Evolutionary conservation across 2,888 invertebrate genomes (phyloP).

Genomic region (Thecophora atra): DNA sequence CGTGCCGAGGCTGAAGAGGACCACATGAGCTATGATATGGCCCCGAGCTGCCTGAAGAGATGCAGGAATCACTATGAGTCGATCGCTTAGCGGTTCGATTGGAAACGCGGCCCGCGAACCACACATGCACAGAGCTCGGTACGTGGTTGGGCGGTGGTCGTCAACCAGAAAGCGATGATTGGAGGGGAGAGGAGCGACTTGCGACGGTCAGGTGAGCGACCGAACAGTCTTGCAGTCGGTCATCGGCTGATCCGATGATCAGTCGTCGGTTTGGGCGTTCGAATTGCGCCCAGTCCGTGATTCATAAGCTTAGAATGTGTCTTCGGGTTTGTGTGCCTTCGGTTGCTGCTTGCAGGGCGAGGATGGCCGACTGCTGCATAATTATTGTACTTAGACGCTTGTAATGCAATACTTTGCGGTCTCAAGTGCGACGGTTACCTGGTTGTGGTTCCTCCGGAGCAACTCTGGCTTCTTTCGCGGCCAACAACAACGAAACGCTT

Average conservation of each 20-base stretch:
- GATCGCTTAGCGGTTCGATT: conserved; percentile 31
- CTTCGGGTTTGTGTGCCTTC: not conserved
- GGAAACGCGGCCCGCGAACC: not conserved
- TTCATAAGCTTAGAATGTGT: conserved; percentile 27
- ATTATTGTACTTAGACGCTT: conserved; percentile 32
- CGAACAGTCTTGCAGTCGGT: no score
- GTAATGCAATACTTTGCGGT: conserved; percentile 29
- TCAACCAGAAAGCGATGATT: not conserved
- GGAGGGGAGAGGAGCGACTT: not conserved
- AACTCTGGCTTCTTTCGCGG: not conserved
- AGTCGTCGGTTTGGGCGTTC: not conserved
- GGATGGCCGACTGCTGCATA: conserved; percentile 32
- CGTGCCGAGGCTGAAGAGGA: not conserved
- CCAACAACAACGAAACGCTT: not conserved
- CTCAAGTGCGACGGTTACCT: conserved; percentile 22
- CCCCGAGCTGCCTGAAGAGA: conserved; percentile 20
- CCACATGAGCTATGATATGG: conserved; percentile 27
- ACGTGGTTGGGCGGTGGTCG: not conserved
- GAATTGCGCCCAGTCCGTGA: not conserved
- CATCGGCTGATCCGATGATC: not conserved
- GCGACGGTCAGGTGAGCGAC: not conserved
- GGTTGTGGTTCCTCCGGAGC: not conserved
- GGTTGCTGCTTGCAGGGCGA: not conserved
- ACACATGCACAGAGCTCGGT: conserved; percentile 14
- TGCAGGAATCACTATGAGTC: conserved; percentile 25